Percentiles rank a stretch among this genome's conserved stretches.
Evolutionary conservation across 2,888 invertebrate species (phyloP).

Genomic region (Cecidostiba fungosa): DNA sequence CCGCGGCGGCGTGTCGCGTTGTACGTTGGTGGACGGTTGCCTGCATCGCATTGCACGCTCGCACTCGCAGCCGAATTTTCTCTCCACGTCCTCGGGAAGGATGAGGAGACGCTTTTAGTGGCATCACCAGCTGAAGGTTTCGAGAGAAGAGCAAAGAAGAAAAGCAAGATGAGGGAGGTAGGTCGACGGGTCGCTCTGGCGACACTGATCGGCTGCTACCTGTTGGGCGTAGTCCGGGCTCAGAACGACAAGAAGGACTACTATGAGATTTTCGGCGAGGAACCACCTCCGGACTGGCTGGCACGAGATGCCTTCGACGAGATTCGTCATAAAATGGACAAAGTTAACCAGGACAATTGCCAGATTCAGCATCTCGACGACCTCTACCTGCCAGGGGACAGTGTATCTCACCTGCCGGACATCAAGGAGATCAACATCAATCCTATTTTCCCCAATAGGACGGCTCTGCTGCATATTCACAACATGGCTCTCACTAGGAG

Average conservation of each 20-base stretch:
- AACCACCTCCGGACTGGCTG: slow-evolving; percentile 88
- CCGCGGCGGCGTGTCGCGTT: slow-evolving; percentile 24
- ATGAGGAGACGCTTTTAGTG: not conserved
- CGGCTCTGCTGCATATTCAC: slow-evolving; percentile 94
- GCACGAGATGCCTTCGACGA: slow-evolving; percentile 94
- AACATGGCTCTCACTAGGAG: slow-evolving; percentile 98
- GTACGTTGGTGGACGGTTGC: slow-evolving; percentile 48
- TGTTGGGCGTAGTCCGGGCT: slow-evolving; percentile 85
- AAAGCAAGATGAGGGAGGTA: not conserved
- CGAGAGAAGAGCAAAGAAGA: not conserved
- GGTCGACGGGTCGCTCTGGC: slow-evolving; percentile 43
- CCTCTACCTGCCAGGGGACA: slow-evolving; percentile 90
- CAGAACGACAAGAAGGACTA: slow-evolving; percentile 55
- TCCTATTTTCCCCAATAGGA: slow-evolving; percentile 96
- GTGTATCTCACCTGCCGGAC: slow-evolving; percentile 95
- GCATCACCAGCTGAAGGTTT: not conserved
- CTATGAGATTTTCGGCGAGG: slow-evolving; percentile 45
- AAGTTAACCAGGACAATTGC: slow-evolving; percentile 93
- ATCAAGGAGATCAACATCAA: slow-evolving; percentile 97
- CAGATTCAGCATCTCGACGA: slow-evolving; percentile 92
- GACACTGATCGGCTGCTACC: slow-evolving; percentile 67
- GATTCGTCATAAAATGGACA: slow-evolving; percentile 90
- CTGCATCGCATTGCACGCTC: not conserved
- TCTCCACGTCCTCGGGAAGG: not conserved
- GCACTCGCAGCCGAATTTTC: not conserved